Evolutionary conservation across 2,113 vertebrate species (phyloP).

Genomic region (Anseranas semipalmata): DNA sequence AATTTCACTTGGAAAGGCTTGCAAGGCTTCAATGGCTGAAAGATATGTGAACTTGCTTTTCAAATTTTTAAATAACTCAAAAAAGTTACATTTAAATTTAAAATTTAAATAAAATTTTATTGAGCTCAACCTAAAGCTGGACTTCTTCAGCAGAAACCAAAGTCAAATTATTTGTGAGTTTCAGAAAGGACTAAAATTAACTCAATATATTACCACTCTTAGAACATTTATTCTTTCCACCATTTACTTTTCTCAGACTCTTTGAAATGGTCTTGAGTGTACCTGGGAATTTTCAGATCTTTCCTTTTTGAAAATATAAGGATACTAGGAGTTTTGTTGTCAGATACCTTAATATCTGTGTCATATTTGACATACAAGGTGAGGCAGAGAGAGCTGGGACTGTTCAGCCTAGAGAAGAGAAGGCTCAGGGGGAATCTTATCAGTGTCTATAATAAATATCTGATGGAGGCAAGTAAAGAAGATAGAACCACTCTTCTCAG

Average conservation of each 20-base stretch:
- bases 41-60: background rate
- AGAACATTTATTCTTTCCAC: background rate
- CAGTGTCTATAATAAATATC: background rate
- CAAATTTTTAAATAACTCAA: background rate
- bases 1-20: background rate
- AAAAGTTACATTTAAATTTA: background rate
- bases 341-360: background rate
- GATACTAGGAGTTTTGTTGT: background rate
- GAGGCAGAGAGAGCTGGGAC: background rate
- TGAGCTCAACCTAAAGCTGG: background rate
- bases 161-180: background rate
- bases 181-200: background rate
- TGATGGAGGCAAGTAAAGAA: background rate
- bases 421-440: background rate
- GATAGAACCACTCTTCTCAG: background rate
- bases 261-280: background rate
- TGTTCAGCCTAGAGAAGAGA: background rate
- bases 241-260: background rate
- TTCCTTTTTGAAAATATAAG: background rate
- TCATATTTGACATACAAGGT: background rate
- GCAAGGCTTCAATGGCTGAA: background rate
- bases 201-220: background rate
- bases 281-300: background rate
- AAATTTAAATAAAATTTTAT: background rate
- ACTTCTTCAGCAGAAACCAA: background rate